Base-by-base conservation (phyloP, 1,140 invertebrate genomes). In the Papilio glaucus region DNA sequence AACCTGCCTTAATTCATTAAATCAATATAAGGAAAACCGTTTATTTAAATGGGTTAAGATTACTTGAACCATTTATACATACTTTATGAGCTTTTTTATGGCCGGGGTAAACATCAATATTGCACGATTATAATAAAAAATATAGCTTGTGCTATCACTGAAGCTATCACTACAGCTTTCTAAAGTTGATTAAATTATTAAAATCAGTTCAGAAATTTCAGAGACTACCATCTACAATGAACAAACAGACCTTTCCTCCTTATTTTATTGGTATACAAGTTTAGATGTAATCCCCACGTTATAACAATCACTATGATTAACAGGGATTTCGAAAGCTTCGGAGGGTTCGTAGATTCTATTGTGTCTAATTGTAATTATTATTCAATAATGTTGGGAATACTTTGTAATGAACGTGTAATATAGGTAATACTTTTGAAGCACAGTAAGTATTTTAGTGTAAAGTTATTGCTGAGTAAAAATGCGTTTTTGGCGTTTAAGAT, bases 291-390 rank as follows among this genome's bases (percentile, higher is more conserved):
- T 24, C 0, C 24, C 12, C 24, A 26, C 9, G 49, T 12, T 24
- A 26, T 57, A 57, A 57, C 49, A 57, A 57, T 57, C 49, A 21
- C 49, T 57, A 57, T 24, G 49, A 57, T 57, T 57, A 57, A 57
- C 21, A 24, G 21, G 21, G 49, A 24, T 57, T 57, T 4, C 8
- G 21, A 12, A 24, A 21, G 49, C 24, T 24, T 57, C 12, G 10
- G 49, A 57, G 49, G 49, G 49, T 57, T 57, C 21, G 49, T 26
- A 21, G 49, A 4, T 57, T 57, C 49, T 57, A 26, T 57, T 57
- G 24, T 53, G 49, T 24, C 49, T 21, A 53, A 53, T 53, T 53
- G 21, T 21, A 53, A 53, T 53, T 24, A 53, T 18, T 24, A 12
- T 12, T 53, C 21, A 8, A 21, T 53, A 24, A 24, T 24, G 7